Evolutionary conservation across 1,140 invertebrate species (phyloP), one percentile per base, ranked within the genome.

Genomic region (Chironomus striatipennis): DNA sequence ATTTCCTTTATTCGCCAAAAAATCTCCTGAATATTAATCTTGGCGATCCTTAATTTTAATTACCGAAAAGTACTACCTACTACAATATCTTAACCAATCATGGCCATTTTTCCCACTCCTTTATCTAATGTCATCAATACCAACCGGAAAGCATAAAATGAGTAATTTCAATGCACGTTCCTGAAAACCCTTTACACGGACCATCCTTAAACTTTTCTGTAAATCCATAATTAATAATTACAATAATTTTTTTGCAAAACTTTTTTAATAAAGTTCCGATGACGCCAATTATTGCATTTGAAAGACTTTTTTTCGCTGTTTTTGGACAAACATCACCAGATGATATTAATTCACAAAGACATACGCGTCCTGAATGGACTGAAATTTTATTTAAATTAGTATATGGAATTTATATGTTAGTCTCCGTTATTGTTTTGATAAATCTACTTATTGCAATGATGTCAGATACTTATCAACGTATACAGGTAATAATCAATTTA

Each of bases 381-480:
- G 88, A 90, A 83, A 89, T 87, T 82, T 87, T 92, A 77, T 93
- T 92, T 87, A 93, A 92, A 85, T 84, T 90, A 80, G 90, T 96
- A 75, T 98, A 98, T 85, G 96, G 95, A 77, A 90, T 95, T 80
- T 98, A 98, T 89, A 93, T 98, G 90, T 90, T 98, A 88, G 95
- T 98, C 81, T 96, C 95, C 76, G 91, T 98, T 78, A 93, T 99
- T 84, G 97, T 98, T 79, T 89, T 99, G 78, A 97, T 98, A 85
- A 98, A 98, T 87, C 89, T 98, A 81, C 90, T 99, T 79, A 99
- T 99, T 90, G 97, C 97, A 86, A 98, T 99, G 97, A 98, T 99
- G 96, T 97, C 95, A 80, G 96, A 99, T 87, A 99, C 97, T 78
- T 99, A 99, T 84, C 96, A 98, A 84, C 88, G 97, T 78, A 99